Conservation (phyloP, 1,140 invertebrate genomes). For the Zaprionus ornatus region DNA sequence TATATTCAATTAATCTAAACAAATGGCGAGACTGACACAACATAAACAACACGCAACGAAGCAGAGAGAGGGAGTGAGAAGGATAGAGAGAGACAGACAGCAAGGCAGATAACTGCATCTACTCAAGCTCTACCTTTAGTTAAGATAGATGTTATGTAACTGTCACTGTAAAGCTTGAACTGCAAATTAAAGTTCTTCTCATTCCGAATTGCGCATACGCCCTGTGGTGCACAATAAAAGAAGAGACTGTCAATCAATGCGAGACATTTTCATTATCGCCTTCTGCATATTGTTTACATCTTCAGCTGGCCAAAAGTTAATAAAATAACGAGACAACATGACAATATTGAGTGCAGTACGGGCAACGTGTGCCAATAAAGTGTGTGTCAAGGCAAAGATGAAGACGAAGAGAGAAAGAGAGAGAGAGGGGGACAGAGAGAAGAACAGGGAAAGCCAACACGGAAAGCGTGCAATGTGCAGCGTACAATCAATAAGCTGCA, state of each 20-base stretch:
- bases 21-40: constrained; percentile 44
- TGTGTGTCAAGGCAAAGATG: constrained; percentile 22
- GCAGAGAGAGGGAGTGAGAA: no score
- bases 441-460: constrained; percentile 43
- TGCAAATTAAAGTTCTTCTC: not conserved
- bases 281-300: constrained; percentile 9
- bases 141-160: not conserved
- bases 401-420: constrained; percentile 3
- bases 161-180: not conserved
- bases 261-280: constrained; percentile 42
- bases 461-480: constrained; percentile 77
- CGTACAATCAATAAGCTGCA: constrained; percentile 68
- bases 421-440: not conserved
- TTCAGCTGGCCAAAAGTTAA: constrained; percentile 55
- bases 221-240: constrained; percentile 5
- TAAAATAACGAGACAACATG: constrained; percentile 63
- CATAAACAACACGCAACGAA: constrained; percentile 52
- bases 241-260: constrained; percentile 23
- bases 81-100: not conserved
- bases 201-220: constrained; percentile 50
- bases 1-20: constrained; percentile 77
- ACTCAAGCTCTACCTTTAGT: not conserved
- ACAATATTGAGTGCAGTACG: constrained; percentile 49
- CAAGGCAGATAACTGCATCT: not conserved
- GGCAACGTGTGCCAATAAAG: constrained; percentile 53